Evolutionary conservation across 2,113 vertebrate species (phyloP).

Genomic region (Vulpes ferrilata): DNA sequence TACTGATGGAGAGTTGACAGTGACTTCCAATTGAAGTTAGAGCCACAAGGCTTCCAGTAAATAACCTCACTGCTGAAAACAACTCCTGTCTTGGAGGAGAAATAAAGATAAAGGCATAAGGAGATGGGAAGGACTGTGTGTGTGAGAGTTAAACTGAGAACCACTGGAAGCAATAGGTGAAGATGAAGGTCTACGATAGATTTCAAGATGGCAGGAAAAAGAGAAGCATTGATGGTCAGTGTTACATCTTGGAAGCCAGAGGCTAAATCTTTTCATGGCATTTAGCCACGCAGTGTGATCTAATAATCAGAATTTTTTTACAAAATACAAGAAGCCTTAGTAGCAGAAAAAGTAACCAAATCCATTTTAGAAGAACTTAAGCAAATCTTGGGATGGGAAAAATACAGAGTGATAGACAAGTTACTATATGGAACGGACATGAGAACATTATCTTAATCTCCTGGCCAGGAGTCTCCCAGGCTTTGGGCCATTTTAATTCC

Average conservation of each 20-base stretch:
- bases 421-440: conserved; percentile 54
- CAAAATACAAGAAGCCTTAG: conserved; percentile 27
- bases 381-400: neutral
- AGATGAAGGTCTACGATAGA: neutral
- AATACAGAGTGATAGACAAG: conserved; percentile 41
- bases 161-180: neutral
- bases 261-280: neutral
- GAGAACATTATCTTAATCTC: conserved; percentile 68
- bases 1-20: neutral
- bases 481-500: conserved; percentile 75
- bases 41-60: neutral
- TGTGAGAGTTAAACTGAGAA: neutral
- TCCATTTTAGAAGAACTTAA: conserved; percentile 62
- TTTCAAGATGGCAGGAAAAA: conserved; percentile 3
- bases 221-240: neutral
- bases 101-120: neutral
- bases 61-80: conserved; percentile 8
- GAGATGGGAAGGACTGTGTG: neutral
- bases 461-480: conserved; percentile 26
- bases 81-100: neutral
- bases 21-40: neutral
- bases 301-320: neutral
- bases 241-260: neutral
- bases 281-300: conserved; percentile 12
- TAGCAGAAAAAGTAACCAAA: conserved; percentile 62